Evolutionary conservation across 2,113 vertebrate species (phyloP).

Genomic region (Oxyruncus cristatus): DNA sequence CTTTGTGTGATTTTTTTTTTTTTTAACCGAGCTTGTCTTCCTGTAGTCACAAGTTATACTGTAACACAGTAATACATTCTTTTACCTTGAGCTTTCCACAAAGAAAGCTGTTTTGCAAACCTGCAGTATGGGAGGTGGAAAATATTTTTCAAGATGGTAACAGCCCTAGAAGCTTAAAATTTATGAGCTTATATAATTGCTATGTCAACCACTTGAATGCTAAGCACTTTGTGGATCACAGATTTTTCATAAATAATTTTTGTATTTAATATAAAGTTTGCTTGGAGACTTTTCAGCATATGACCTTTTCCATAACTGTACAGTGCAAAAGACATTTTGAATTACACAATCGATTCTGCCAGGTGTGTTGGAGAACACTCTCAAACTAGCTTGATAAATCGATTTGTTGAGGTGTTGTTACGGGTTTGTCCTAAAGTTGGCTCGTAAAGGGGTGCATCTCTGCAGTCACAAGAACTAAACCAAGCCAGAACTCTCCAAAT

Average conservation of each 20-base stretch:
- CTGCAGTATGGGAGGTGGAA: slow-evolving; percentile 66
- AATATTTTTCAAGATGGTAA: slow-evolving; percentile 78
- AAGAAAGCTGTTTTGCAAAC: slow-evolving; percentile 79
- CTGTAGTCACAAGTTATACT: slow-evolving; percentile 87
- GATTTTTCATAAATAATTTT: slow-evolving; percentile 83
- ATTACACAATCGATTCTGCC: slow-evolving; percentile 53
- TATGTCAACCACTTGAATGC: slow-evolving; percentile 78
- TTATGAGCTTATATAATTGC: slow-evolving; percentile 71
- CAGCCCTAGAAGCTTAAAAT: slow-evolving; percentile 71
- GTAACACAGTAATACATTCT: slow-evolving; percentile 82
- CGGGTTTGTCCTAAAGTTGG: slow-evolving; percentile 32
- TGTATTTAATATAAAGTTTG: slow-evolving; percentile 83
- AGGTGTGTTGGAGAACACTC: slow-evolving; percentile 59
- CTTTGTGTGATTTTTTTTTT: slow-evolving; percentile 85
- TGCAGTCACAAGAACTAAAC: slow-evolving; percentile 43
- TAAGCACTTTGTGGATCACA: slow-evolving; percentile 84
- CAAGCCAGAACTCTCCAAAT: slow-evolving; percentile 64
- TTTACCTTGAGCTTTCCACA: slow-evolving; percentile 83
- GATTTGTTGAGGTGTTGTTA: slow-evolving; percentile 28
- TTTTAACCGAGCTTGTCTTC: slow-evolving; percentile 89
- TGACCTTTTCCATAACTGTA: slow-evolving; percentile 81
- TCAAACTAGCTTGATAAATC: slow-evolving; percentile 23
- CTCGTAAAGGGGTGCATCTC: slow-evolving; percentile 19
- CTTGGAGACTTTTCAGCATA: slow-evolving; percentile 80
- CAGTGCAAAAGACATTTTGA: slow-evolving; percentile 79